phyloP scores from a whole-genome alignment of 2,888 invertebrate genomes.

The Pandemis cinnamomeana region DNA sequence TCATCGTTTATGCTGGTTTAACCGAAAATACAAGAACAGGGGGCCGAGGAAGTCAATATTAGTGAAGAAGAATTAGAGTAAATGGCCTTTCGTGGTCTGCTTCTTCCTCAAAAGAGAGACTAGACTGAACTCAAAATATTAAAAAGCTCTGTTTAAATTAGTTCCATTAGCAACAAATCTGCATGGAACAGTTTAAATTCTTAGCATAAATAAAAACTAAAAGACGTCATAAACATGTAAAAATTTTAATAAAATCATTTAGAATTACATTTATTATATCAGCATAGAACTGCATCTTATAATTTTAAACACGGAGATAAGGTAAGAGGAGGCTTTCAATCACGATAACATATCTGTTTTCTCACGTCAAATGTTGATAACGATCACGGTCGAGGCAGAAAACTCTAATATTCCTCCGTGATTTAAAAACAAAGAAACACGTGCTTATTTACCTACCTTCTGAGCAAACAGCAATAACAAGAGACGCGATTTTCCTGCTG shows the following conservation, averaged over 20 bases:
- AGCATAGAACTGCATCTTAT: conserved; percentile 6
- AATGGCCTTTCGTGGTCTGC: neutral
- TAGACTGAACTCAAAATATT: too few species aligned
- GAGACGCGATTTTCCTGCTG: neutral
- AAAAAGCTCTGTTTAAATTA: too few species aligned
- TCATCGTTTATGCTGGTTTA: neutral
- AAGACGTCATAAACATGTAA: neutral
- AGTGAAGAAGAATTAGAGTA: neutral
- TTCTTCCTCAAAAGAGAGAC: neutral
- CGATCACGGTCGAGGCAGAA: conserved; percentile 48
- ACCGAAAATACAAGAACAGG: neutral
- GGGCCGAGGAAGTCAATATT: neutral
- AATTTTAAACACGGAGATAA: conserved; percentile 46
- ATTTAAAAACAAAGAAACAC: conserved; percentile 29
- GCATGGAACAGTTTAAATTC: too few species aligned
- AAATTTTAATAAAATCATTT: neutral
- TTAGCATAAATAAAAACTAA: too few species aligned
- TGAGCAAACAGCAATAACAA: neutral
- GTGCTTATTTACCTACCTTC: conserved; percentile 23
- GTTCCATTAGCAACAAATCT: too few species aligned
- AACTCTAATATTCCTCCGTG: conserved; percentile 32
- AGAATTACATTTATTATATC: conserved; percentile 19
- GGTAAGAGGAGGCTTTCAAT: conserved; percentile 60
- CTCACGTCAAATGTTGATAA: conserved; percentile 53
- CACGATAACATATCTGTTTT: conserved; percentile 64